Base-by-base conservation (phyloP, 2,797 vertebrate species). In the Decapterus maruadsi region DNA sequence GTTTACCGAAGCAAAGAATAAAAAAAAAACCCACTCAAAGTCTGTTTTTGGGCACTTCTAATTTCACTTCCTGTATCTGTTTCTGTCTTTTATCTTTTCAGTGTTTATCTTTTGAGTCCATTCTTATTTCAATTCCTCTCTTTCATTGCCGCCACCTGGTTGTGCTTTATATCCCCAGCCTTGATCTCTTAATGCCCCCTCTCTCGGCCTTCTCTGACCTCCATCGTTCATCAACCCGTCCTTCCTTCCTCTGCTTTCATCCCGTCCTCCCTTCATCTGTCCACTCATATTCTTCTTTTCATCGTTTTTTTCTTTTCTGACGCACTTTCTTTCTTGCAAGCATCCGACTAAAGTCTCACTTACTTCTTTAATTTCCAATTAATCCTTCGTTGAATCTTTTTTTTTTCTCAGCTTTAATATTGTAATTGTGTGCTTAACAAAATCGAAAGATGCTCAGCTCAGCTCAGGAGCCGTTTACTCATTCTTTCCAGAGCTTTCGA, bases 171-270 rank as follows among this genome's bases (percentile, higher is more conserved):
- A 61, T 60, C 70, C 57, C 60, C 36, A 17, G 4, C 63, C 76
- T 83, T 87, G 42, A 81, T 79, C 78, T 83, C 59, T 40, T 45
- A 48, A 16, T 26, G 58, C 36, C 66, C 38, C 12, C 36, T n/a
- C 60, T 51, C 75, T 54, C 72, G 53, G 45, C 65, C 48, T 2
- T 31, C 56, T 63, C 72, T 36, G 1, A 68, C 79, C 79, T 74
- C 65, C 46, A 0, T 46, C 66, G n/a, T 69, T 72, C 46, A 20
- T 77, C 77, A 12, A 48, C 20, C 59, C 8, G 1, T 59, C 63
- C 53, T 10, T 59, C 51, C 29, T 43, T 55, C 31, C 66, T 68
- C 36, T 73, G 60, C 60, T 86, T 81, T 86, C 65, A 81, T 83
- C 70, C 19, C 0, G 4, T 61, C 16, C 31, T 72, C 31, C 31